Evolutionary conservation across 2,888 invertebrate species (phyloP), one percentile per base, ranked within the genome.

Genomic region (Pyrrhia umbra): DNA sequence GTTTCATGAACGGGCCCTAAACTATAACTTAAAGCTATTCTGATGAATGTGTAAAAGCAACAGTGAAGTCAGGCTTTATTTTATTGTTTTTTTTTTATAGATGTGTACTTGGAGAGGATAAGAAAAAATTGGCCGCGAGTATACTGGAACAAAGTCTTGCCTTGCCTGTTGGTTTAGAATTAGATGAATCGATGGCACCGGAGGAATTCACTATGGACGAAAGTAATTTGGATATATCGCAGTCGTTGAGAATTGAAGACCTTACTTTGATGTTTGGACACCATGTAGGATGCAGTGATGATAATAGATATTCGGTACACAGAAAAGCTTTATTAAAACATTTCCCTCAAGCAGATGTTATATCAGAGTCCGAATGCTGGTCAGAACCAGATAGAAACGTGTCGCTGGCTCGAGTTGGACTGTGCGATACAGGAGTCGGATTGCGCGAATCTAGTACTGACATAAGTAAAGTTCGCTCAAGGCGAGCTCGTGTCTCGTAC

Each of bases 361-460:
- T 91, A 62, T 94, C 95, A 0, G 98, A 98, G 85, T 97, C 98
- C 0, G 98, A 98, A 86, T 96, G 97, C 30, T 98, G 98, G 97
- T 98, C 98, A 0, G 98, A 98, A 85, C 98, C 98, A 0, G 98
- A 98, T 85, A 95, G 97, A 46, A 96, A 96, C 65, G 97, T 98
- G 2, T 98, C 98, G 0, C 91, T 97, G 66, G 97, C 97, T 0
- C 95, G 98, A 69, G 98, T 98, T 21, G 98, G 98, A 0, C 85
- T 94, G 9, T 90, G 90, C 51, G 89, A 92, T 67, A 91, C 92
- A 1, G 92, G 91, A 2, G 83, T 90, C 2, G 83, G 78, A 10
- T 77, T 81, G 2, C 83, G 83, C 21, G 92, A 92, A 68, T 85
- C 87, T 1, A 79, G 83, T 21, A 87, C 92, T 0, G 93, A 92